Evolutionary conservation across 2,888 invertebrate genomes (phyloP), one percentile per base, ranked within the genome.

Genomic region (Sepioteuthis lessoniana): DNA sequence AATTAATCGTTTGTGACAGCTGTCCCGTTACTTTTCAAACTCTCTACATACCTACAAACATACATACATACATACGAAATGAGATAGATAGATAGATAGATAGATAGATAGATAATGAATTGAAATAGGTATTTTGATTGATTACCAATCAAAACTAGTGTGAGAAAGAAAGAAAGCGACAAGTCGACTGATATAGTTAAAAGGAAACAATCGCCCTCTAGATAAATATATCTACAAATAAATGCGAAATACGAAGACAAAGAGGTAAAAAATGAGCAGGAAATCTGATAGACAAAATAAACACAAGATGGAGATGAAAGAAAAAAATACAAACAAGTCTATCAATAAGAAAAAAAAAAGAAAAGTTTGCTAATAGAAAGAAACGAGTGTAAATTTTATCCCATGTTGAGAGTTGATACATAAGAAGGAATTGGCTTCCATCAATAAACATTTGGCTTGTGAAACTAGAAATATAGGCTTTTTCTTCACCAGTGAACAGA

Each of bases 361-460:
- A n/a, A 31, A 60, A 76, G 31, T n/a, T 76, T 76, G 76, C 76
- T n/a, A 76, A 76, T 76, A 76, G 76, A 76, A 76, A 76, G 76
- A 76, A 76, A 76, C n/a, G 21, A 60, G 76, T 76, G 76, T 76
- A 76, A 31, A n/a, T 76, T 76, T 76, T n/a, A 76, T 76, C 16
- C n/a, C n/a, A n/a, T 76, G 76, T 76, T 76, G 31, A 76, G 76
- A 76, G 31, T 76, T n/a, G 76, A 76, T n/a, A n/a, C n/a, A 16
- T 76, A n/a, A 76, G 76, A 76, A 31, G n/a, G 76, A 76, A 76
- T n/a, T 76, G 76, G 76, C 76, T 76, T 76, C 76, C n/a, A 76
- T 76, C 76, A 76, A 76, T 76, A 76, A 76, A 76, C 76, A 76
- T 76, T 76, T 76, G 76, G 76, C 31, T 10, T n/a, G 31, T n/a